Conservation (phyloP, 2,113 vertebrate genomes). For the Guaruba guarouba region DNA sequence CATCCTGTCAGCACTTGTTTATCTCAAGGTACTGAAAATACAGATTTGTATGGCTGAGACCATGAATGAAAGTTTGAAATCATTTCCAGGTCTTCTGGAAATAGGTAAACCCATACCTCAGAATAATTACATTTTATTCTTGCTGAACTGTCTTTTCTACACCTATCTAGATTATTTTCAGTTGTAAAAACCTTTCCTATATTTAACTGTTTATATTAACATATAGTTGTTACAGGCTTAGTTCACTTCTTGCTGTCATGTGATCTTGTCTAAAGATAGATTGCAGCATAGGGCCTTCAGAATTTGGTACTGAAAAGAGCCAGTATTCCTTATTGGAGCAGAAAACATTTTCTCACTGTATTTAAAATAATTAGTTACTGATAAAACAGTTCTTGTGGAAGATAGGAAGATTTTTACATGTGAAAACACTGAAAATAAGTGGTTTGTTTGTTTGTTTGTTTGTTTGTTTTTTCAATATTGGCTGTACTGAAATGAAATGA, state of each 20-base stretch:
- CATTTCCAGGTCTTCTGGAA: background rate
- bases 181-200: background rate
- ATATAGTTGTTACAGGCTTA: background rate
- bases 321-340: background rate
- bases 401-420: background rate
- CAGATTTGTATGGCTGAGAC: background rate
- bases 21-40: background rate
- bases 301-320: background rate
- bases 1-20: background rate
- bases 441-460: fast-evolving
- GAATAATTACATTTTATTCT: background rate
- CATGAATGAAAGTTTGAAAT: background rate
- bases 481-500: background rate
- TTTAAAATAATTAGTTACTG: background rate
- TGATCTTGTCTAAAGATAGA: background rate
- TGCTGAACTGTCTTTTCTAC: background rate
- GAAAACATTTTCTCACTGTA: background rate
- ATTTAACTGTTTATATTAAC: background rate
- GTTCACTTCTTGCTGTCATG: background rate
- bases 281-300: background rate
- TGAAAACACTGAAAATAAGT: background rate
- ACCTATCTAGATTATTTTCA: background rate
- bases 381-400: background rate
- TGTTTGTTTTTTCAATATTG: background rate
- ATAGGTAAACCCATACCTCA: background rate